Evolutionary conservation across 2,888 invertebrate genomes (phyloP).

Genomic region (Gryllus longicercus): DNA sequence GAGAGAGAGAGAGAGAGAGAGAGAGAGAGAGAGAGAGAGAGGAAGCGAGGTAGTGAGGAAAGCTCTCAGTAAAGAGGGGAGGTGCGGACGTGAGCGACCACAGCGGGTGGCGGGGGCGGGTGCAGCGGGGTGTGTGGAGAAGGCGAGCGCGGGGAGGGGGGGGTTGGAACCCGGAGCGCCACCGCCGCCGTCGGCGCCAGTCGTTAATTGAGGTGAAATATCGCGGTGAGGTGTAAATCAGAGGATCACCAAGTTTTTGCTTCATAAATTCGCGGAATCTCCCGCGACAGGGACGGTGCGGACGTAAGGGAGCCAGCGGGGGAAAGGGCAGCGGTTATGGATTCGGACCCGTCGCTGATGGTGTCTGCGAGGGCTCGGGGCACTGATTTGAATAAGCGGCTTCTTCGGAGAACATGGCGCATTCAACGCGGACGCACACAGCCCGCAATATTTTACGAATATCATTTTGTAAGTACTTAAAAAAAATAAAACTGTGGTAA

Average conservation of each 20-base stretch:
- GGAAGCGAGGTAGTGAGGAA: too few species aligned
- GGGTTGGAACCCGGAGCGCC: not conserved
- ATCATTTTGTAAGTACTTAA: too few species aligned
- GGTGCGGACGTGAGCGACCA: not conserved
- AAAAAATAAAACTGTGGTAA: too few species aligned
- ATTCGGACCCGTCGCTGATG: not conserved
- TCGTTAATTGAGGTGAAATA: constrained; percentile 9
- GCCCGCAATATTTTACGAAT: too few species aligned
- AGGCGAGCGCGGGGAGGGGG: not conserved
- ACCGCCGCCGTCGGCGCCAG: not conserved
- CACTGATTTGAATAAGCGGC: too few species aligned
- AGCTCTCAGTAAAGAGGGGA: too few species aligned
- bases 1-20: too few species aligned
- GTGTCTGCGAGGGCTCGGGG: not conserved
- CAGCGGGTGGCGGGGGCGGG: not conserved
- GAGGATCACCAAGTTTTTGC: constrained; percentile 7
- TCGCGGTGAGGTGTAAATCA: not conserved
- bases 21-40: too few species aligned
- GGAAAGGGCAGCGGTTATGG: not conserved
- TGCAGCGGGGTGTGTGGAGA: not conserved
- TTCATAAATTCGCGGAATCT: not conserved
- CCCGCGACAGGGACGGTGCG: not conserved
- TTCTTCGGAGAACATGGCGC: too few species aligned
- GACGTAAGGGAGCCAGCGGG: not conserved
- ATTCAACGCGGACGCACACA: too few species aligned